Base-by-base conservation (phyloP, 2,888 invertebrate genomes). In the Rhaphigaster nebulosa region DNA sequence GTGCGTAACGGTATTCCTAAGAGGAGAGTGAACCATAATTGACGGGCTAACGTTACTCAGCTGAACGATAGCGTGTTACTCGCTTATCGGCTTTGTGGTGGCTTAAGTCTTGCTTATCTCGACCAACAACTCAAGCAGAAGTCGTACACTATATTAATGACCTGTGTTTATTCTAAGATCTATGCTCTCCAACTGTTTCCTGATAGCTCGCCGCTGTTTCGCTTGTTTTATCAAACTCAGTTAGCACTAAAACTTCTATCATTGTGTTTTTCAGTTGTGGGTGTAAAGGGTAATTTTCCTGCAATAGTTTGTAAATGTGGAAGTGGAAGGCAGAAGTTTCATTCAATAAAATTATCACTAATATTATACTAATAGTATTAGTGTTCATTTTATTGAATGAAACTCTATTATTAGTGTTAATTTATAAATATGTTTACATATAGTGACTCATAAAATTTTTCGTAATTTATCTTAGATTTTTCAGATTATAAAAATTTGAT, bases 141-240 rank as follows among this genome's bases (percentile, higher is more conserved):
- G 84, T 84, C 84, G 26, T 84, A 50, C 84, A 84, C 84, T 20
- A 84, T 45, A 18, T 84, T 84, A 84, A 84, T 84, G 84, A 84
- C 84, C 84, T n/a, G 84, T 84, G 45, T 84, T 84, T 84, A 84
- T 15, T 50, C 84, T 45, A 84, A 84, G 45, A 84, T 84, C 45
- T 84, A 84, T 84, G 45, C 45, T 45, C n/a, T 50, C 45, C 41
- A 15, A 26, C 84, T 84, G 84, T 84, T 84, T 84, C n/a, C 84
- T 45, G 45, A 41, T 84, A 84, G 23, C n/a, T 45, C 3, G 13
- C 41, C 26, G 15, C 13, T 45, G 84, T 45, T 45, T n/a, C 84
- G 45, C 84, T 84, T 84, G 84, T 84, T 84, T 26, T 50, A 84
- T 84, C 84, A 45, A 45, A 45, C 84, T 45, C 70, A 76, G 34